Conservation (phyloP, 2,888 invertebrate genomes). For the Euplagia quadripunctaria region DNA sequence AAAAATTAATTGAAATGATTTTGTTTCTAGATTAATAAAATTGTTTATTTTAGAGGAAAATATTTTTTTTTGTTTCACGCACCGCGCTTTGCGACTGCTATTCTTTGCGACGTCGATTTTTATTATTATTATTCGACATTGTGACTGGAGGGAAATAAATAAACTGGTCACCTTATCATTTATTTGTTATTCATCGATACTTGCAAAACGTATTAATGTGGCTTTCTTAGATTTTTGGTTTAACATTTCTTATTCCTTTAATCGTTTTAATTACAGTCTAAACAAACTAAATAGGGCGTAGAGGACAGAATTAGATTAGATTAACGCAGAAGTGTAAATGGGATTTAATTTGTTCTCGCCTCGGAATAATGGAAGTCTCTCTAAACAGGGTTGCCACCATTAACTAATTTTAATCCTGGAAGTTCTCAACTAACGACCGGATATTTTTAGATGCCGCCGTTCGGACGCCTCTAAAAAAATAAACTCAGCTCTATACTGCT, state of each 20-base stretch:
- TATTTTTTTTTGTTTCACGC: too few species aligned
- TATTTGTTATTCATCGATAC: not conserved
- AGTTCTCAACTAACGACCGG: slow-evolving; percentile 72
- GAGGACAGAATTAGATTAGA: slow-evolving; percentile 45
- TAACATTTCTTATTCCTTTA: not conserved
- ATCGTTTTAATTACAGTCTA: slow-evolving; percentile 4
- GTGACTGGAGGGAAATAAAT: too few species aligned
- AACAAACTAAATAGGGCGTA: slow-evolving; percentile 29
- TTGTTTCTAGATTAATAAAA: not conserved
- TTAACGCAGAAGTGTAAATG: slow-evolving; percentile 50
- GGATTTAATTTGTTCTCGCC: slow-evolving; percentile 52
- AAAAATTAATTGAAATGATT: not conserved
- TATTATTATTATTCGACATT: too few species aligned
- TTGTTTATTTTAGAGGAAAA: not conserved
- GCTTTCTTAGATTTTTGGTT: not conserved
- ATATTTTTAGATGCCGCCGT: slow-evolving; percentile 79
- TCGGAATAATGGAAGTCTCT: slow-evolving; percentile 60
- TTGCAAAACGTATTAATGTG: not conserved
- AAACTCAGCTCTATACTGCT: slow-evolving; percentile 55
- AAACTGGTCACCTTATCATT: not conserved
- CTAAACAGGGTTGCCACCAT: slow-evolving; percentile 62
- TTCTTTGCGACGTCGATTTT: too few species aligned
- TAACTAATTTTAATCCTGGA: slow-evolving; percentile 78
- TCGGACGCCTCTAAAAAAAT: slow-evolving; percentile 72
- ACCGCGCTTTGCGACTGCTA: not conserved